Conservation (phyloP, 2,888 invertebrate species). For the Macrosoma leucophasiata region DNA sequence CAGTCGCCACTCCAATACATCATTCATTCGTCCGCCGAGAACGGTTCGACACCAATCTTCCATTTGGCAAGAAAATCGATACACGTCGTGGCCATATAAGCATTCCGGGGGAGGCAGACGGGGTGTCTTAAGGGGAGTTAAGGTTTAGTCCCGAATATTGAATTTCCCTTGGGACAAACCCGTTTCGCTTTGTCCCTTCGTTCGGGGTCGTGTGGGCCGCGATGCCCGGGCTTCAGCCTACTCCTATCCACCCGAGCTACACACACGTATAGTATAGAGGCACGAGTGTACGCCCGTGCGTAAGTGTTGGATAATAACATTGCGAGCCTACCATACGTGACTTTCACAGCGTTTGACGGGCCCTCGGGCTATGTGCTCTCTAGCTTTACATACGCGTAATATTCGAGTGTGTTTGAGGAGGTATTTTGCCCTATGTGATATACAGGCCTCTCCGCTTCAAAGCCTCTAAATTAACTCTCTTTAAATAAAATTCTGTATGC, state of each 20-base stretch:
- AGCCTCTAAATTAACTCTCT: conserved; percentile 70
- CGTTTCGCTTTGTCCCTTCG: conserved; percentile 76
- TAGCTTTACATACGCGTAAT: conserved; percentile 35
- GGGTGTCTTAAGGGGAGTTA: conserved; percentile 74
- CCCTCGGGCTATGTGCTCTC: conserved; percentile 54
- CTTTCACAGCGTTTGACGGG: conserved; percentile 68
- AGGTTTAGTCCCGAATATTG: conserved; percentile 78
- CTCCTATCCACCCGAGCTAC: conserved; percentile 31
- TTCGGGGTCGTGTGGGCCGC: conserved; percentile 71
- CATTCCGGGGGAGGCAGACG: conserved; percentile 73
- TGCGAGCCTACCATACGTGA: conserved; percentile 69
- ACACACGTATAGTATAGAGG: conserved; percentile 30
- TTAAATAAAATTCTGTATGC: conserved; percentile 44
- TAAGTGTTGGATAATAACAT: conserved; percentile 73
- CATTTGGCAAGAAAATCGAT: conserved; percentile 76
- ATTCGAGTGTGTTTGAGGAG: conserved; percentile 45
- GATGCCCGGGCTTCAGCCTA: conserved; percentile 63
- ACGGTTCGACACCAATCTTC: conserved; percentile 75
- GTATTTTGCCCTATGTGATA: conserved; percentile 54
- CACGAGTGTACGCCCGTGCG: conserved; percentile 52
- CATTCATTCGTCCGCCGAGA: conserved; percentile 73
- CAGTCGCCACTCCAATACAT: conserved; percentile 69
- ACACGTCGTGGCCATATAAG: conserved; percentile 76
- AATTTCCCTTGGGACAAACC: conserved; percentile 78
- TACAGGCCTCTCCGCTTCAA: conserved; percentile 51